A percentile compares a stretch with the other conserved stretches of the same genome.
Evolutionary conservation across 2,113 vertebrate species (phyloP).

Genomic region (Scomber scombrus): DNA sequence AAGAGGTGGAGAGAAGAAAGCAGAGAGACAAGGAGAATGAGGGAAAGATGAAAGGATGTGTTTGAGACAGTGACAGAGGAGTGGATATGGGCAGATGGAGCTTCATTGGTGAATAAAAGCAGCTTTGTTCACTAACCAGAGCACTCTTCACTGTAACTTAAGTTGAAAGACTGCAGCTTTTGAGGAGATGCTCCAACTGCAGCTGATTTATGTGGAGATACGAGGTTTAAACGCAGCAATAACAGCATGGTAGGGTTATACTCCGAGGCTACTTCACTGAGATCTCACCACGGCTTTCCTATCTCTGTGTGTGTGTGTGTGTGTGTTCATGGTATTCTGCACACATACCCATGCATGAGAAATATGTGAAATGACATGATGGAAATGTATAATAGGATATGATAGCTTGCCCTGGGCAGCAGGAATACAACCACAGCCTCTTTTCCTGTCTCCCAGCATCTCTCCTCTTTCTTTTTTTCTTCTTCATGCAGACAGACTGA

Average conservation of each 20-base stretch:
- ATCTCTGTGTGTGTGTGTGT: not conserved
- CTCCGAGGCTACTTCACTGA: conserved; percentile 24
- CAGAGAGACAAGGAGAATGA: not conserved
- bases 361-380: conserved; percentile 48
- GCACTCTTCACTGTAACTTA: not conserved
- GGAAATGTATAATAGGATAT: conserved; percentile 47
- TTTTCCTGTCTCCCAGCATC: not conserved
- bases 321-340: not conserved
- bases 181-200: not conserved
- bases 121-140: conserved; percentile 8
- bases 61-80: not conserved
- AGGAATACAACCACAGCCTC: conserved; percentile 1
- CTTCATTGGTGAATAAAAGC: not conserved
- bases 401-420: conserved; percentile 25
- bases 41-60: not conserved
- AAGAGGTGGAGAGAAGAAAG: not conserved
- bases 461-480: not conserved
- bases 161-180: not conserved
- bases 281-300: conserved; percentile 1
- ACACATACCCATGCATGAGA: conserved; percentile 31
- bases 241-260: not conserved
- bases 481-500: not conserved
- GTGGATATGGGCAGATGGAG: not conserved
- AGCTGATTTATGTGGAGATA: conserved; percentile 2
- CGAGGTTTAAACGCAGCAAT: not conserved